Percentiles rank a stretch among this genome's conserved stretches.
Evolutionary conservation across 2,113 vertebrate species (phyloP).

Genomic region (Epinephelus moara): DNA sequence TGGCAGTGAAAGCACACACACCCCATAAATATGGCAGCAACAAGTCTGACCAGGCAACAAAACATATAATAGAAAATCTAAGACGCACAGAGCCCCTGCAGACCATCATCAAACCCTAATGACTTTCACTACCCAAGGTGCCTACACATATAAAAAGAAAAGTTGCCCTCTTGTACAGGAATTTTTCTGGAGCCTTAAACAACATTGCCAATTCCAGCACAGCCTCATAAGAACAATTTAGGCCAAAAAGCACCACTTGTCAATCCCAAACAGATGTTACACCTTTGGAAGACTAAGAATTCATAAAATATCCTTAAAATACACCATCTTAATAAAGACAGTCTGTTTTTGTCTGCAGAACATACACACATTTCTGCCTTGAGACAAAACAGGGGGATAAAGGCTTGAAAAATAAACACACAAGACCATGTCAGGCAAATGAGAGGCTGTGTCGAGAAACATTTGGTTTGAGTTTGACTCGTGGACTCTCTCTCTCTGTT

Average conservation of each 20-base stretch:
- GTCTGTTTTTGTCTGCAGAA: slow-evolving; percentile 1
- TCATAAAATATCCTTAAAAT: slow-evolving; percentile 43
- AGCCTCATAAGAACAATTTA: slow-evolving; percentile 16
- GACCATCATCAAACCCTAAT: slow-evolving; percentile 20
- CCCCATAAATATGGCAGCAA: slow-evolving; percentile 34
- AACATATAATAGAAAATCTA: slow-evolving; percentile 20
- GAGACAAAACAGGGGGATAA: slow-evolving; percentile 51
- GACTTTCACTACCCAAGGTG: slow-evolving; percentile 18
- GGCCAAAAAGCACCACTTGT: slow-evolving; percentile 26
- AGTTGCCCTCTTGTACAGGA: background rate
- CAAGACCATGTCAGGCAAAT: slow-evolving; percentile 7
- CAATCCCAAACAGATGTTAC: slow-evolving; percentile 57
- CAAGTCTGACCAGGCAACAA: slow-evolving; percentile 43
- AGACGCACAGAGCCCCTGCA: slow-evolving; percentile 6
- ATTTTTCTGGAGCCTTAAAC: slow-evolving; percentile 8
- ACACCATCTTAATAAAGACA: slow-evolving; percentile 26
- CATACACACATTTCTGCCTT: slow-evolving; percentile 26
- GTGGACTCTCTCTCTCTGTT: slow-evolving; percentile 22
- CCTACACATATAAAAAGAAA: slow-evolving; percentile 17
- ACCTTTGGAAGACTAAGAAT: slow-evolving; percentile 3
- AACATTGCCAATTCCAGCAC: slow-evolving; percentile 24
- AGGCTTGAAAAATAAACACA: slow-evolving; percentile 51
- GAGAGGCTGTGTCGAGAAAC: slow-evolving; percentile 30
- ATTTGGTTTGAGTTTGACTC: slow-evolving; percentile 69
- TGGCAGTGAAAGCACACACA: slow-evolving; percentile 33